Evolutionary conservation across 2,888 invertebrate species (phyloP).

Genomic region (Lasioglossum figueresi): DNA sequence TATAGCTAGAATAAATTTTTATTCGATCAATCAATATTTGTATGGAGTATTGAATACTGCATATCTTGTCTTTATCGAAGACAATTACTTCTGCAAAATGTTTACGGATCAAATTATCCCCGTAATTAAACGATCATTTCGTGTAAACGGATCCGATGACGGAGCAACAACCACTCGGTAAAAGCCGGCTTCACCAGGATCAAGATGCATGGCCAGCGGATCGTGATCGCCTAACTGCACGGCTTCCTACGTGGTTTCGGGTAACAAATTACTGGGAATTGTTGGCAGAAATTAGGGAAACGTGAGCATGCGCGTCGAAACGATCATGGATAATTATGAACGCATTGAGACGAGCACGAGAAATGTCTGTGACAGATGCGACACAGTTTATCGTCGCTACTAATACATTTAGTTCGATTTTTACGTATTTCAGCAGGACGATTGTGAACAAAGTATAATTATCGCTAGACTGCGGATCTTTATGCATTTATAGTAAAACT

Average conservation of each 20-base stretch:
- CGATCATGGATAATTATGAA: not conserved
- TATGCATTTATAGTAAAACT: too few species aligned
- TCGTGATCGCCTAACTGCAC: not conserved
- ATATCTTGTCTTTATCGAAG: too few species aligned
- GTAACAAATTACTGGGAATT: not conserved
- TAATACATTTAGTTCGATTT: too few species aligned
- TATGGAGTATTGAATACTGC: too few species aligned
- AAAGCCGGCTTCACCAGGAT: not conserved
- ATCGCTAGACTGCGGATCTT: too few species aligned
- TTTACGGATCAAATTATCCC: not conserved
- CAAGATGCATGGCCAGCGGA: not conserved
- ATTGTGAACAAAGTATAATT: too few species aligned
- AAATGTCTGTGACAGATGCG: too few species aligned
- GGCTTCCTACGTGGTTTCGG: not conserved
- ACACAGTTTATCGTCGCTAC: too few species aligned
- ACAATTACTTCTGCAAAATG: too few species aligned
- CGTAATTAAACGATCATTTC: constrained; percentile 33
- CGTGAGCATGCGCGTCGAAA: not conserved
- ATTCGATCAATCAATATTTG: too few species aligned
- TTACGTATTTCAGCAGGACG: too few species aligned
- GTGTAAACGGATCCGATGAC: constrained; percentile 21
- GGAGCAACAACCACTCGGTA: not conserved
- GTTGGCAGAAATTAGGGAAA: not conserved
- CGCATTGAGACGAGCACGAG: too few species aligned
- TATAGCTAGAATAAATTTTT: not conserved